These are phyloP conservation scores for Rhynchonycteris naso DNA, from an alignment of 2,797 vertebrate species.

Conservation along the genomic window DNA sequence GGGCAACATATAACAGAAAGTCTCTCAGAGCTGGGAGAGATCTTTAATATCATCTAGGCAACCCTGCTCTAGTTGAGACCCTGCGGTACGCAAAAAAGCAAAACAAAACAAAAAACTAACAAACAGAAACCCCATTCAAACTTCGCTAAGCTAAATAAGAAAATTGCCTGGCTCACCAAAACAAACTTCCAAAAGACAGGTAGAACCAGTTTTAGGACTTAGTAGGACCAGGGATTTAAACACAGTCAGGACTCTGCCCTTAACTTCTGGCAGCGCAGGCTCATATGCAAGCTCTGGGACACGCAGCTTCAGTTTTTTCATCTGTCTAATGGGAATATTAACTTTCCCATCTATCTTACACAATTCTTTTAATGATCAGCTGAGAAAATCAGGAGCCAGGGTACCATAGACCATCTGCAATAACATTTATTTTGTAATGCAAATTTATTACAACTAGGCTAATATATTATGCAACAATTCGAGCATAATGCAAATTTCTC, in stretches of 20 bases:
- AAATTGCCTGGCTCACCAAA: neutral
- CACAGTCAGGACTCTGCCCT: neutral
- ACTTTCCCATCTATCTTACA: neutral
- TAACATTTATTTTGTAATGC: conserved; percentile 11
- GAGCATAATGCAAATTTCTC: neutral
- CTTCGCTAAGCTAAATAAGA: neutral
- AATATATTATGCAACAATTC: neutral
- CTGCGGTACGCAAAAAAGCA: neutral
- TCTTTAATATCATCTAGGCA: neutral
- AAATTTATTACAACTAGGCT: neutral
- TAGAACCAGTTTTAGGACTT: neutral
- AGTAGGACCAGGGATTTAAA: neutral
- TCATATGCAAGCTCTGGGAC: neutral
- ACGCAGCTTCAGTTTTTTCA: neutral
- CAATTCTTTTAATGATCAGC: neutral
- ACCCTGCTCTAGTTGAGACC: neutral
- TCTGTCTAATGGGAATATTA: neutral
- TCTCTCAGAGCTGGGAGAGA: conserved; percentile 2
- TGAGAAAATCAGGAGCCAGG: neutral
- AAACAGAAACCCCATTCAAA: neutral
- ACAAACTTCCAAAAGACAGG: conserved; percentile 1
- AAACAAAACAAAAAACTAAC: neutral
- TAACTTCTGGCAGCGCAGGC: neutral
- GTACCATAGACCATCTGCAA: neutral
- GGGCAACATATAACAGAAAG: neutral